phyloP scores from a whole-genome alignment of 2,888 invertebrate species.

The Drosophila monieri region DNA sequence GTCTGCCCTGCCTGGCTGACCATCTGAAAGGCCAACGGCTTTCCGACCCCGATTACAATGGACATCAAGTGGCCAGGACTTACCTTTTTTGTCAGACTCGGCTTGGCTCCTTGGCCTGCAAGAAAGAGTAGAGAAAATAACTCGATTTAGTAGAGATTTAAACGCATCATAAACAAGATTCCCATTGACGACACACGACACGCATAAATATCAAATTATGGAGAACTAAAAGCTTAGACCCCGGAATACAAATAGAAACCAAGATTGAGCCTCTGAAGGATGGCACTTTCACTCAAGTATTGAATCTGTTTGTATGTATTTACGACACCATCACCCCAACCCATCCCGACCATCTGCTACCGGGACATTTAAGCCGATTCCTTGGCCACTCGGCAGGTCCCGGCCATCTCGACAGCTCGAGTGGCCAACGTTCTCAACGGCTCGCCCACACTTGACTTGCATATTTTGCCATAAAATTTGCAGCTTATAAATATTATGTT shows the following conservation, averaged over 20 bases:
- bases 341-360: slow-evolving; percentile 27
- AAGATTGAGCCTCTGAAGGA: slow-evolving; percentile 5
- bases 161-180: slow-evolving; percentile 59
- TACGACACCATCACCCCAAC: slow-evolving; percentile 43
- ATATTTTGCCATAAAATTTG: slow-evolving; percentile 58
- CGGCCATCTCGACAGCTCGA: slow-evolving; percentile 24
- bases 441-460: slow-evolving; percentile 33
- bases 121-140: slow-evolving; percentile 23
- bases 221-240: slow-evolving; percentile 63
- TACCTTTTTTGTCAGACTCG: slow-evolving; percentile 27
- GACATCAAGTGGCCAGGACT: slow-evolving; percentile 36
- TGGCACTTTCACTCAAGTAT: slow-evolving; percentile 48
- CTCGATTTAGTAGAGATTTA: slow-evolving; percentile 54
- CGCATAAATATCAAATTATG: slow-evolving; percentile 71
- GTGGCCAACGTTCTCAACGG: slow-evolving; percentile 27
- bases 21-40: slow-evolving; percentile 4
- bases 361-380: slow-evolving; percentile 52
- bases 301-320: slow-evolving; percentile 71
- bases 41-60: slow-evolving; percentile 36
- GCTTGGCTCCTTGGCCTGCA: slow-evolving; percentile 44
- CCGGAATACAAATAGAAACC: slow-evolving; percentile 29
- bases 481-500: slow-evolving; percentile 71
- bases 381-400: slow-evolving; percentile 30
- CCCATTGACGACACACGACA: slow-evolving; percentile 51
- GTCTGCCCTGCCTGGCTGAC: slow-evolving; percentile 22